Evolutionary conservation across 2,888 invertebrate genomes (phyloP), one percentile per base, ranked within the genome.

Genomic region (Nomada flava): DNA sequence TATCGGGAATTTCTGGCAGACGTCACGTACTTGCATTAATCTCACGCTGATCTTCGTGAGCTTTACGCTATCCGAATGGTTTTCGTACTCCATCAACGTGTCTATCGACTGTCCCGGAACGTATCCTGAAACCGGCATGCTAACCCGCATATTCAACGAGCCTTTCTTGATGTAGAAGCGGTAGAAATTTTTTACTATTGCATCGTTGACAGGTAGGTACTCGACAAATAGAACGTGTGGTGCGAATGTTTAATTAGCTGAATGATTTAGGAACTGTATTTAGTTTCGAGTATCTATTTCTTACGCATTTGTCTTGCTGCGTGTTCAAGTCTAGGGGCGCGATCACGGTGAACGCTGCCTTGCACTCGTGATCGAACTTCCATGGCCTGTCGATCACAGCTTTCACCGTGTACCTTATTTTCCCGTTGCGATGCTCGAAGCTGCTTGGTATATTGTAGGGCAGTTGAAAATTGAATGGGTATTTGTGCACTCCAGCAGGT

Each of bases 331-430:
- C 62, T 1, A 83, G 55, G 10, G 64, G 5, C 1, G 81, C 53
- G 36, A 84, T 15, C 0, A 87, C 84, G 3, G 86, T 86, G n/a
- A 87, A 87, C 3, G 84, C 96, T 93, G 95, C 95, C 94, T 97
- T 97, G 68, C 96, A 96, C 86, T 97, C 96, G 89, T 97, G 96
- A 94, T 98, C 97, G 91, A 96, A 96, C 90, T 96, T 96, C 96
- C 97, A 97, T 1, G 98, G 96, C 47, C 97, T 95, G 89, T 98
- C 97, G 13, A 98, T 94, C 0, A 95, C 95, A 0, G 96, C 96
- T 93, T 96, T 97, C 29, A 97, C 95, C 10, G 96, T 95, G 91
- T 98, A 98, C 15, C 97, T 95, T n/a, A 98, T 95, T 90, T 96
- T 95, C 0, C 98, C 97, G 91, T 94, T 94, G 86, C 95, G 93